Percentiles rank a stretch among this genome's conserved stretches.
phyloP scores from a whole-genome alignment of 2,888 invertebrate species.

The Tetranychus truncatus region DNA sequence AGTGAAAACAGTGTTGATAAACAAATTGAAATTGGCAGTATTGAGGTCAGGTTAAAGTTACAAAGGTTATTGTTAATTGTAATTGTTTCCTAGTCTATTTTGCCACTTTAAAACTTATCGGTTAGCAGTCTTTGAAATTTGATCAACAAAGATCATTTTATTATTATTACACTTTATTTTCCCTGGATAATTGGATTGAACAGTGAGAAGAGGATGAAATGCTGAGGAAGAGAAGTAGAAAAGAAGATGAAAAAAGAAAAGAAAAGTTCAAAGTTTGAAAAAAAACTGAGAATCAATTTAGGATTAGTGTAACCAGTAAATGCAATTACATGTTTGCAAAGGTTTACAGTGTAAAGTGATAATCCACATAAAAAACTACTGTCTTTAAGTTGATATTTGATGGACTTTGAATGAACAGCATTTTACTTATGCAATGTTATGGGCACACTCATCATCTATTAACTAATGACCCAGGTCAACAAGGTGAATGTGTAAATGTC shows the following conservation, averaged over 20 bases:
- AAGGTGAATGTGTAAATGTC: background rate
- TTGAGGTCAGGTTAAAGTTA: background rate
- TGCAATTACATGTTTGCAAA: too few relatives aligned
- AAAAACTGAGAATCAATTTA: too few relatives aligned
- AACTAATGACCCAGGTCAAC: constrained; percentile 1
- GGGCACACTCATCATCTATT: background rate
- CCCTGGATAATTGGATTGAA: background rate
- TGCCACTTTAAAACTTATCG: background rate
- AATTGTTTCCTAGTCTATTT: background rate
- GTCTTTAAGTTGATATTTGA: too few relatives aligned
- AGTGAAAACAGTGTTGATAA: background rate
- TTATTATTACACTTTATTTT: background rate
- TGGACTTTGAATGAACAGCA: background rate
- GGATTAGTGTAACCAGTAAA: too few relatives aligned
- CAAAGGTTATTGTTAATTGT: background rate
- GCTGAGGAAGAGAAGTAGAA: background rate
- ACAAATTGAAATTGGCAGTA: background rate
- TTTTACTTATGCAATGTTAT: background rate
- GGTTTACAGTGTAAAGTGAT: too few relatives aligned
- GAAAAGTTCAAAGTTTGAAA: too few relatives aligned
- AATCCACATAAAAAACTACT: too few relatives aligned
- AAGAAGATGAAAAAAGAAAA: background rate
- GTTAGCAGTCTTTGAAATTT: background rate
- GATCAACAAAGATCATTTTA: background rate
- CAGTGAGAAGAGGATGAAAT: background rate